These are phyloP conservation scores for Hemicrepidius hirtus DNA, from an alignment of 2,888 invertebrate species.

Conservation along the genomic window DNA sequence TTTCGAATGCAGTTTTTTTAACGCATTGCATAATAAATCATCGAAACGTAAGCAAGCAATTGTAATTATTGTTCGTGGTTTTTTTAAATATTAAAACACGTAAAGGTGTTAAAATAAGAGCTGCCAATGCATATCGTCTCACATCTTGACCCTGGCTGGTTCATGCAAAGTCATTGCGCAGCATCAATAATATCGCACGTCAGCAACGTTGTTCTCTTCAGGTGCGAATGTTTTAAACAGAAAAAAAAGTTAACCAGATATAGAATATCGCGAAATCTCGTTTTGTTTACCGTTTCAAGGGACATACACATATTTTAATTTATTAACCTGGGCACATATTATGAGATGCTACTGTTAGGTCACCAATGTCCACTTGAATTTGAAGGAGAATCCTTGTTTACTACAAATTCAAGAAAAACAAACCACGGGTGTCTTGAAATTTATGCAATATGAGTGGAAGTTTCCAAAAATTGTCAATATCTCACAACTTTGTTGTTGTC, in stretches of 20 bases:
- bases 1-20: slow-evolving; percentile 13
- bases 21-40: slow-evolving; percentile 14
- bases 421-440: slow-evolving; percentile 3
- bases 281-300: slow-evolving; percentile 12
- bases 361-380: neutral
- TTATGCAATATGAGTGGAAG: slow-evolving; percentile 18
- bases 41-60: slow-evolving; percentile 11
- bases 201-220: slow-evolving; percentile 4
- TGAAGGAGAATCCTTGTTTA: neutral
- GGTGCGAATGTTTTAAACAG: neutral
- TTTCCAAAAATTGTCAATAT: slow-evolving; percentile 12
- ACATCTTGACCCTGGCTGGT: slow-evolving; percentile 35
- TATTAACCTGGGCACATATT: neutral
- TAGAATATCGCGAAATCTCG: neutral
- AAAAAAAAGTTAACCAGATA: neutral
- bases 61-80: slow-evolving; percentile 13
- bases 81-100: neutral
- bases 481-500: neutral
- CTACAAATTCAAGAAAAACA: slow-evolving; percentile 13
- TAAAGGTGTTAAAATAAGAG: slow-evolving; percentile 32
- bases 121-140: slow-evolving; percentile 15
- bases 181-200: slow-evolving; percentile 10
- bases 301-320: neutral
- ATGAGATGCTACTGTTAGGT: neutral
- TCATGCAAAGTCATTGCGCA: slow-evolving; percentile 39